Evolutionary conservation across 2,113 vertebrate species (phyloP).

Genomic region (Sander vitreus): DNA sequence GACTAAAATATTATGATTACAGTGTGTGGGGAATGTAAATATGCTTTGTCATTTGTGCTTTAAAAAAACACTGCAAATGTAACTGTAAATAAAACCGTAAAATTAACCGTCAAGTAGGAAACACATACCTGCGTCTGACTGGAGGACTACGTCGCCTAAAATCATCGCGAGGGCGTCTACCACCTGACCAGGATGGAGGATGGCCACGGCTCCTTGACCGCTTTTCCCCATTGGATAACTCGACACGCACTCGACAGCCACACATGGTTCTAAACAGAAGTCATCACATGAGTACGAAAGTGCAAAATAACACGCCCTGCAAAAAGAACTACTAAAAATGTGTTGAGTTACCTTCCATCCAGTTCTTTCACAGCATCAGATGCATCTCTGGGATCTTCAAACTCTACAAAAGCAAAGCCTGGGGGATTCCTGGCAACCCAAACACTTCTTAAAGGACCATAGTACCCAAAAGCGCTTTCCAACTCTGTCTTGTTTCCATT

Average conservation of each 20-base stretch:
- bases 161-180: constrained; percentile 93
- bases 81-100: constrained; percentile 6
- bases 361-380: constrained; percentile 97
- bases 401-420: constrained; percentile 98
- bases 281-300: neutral
- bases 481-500: constrained; percentile 98
- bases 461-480: constrained; percentile 96
- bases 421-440: constrained; percentile 98
- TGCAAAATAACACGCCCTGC: neutral
- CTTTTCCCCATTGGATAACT: constrained; percentile 96
- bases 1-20: constrained; percentile 3
- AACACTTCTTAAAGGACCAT: constrained; percentile 95
- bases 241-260: constrained; percentile 94
- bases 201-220: constrained; percentile 94
- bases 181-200: constrained; percentile 89
- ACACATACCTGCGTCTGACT: constrained; percentile 90
- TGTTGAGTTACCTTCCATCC: constrained; percentile 92
- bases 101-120: neutral
- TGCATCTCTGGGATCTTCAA: constrained; percentile 98
- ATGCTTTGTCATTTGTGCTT: constrained; percentile 33
- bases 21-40: constrained; percentile 34
- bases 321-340: neutral
- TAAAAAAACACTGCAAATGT: constrained; percentile 20
- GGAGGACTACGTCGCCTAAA: constrained; percentile 91
- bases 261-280: constrained; percentile 87